Conservation (phyloP, 2,113 vertebrate species). For the Urocolius indicus region DNA sequence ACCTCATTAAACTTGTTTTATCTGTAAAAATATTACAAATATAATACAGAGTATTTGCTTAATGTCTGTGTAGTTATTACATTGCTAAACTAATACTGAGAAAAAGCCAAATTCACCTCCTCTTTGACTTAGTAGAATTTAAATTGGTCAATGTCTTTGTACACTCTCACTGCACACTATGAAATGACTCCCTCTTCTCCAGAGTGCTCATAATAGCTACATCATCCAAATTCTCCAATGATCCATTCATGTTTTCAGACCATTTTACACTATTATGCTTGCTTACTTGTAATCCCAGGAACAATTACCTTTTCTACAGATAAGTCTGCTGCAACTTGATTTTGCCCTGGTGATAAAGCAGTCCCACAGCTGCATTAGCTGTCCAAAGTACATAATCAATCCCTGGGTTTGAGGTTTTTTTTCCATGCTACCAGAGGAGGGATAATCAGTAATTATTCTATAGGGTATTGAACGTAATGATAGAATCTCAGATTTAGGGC, state of each 20-base stretch:
- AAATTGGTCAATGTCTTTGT: not conserved
- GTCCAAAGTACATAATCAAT: not conserved
- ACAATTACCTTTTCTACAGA: not conserved
- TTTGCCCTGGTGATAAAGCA: not conserved
- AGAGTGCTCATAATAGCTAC: not conserved
- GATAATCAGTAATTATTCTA: not conserved
- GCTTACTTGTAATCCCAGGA: not conserved
- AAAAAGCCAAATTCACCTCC: not conserved
- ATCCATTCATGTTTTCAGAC: not conserved
- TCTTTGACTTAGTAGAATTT: not conserved
- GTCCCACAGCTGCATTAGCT: not conserved
- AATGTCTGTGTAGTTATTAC: not conserved
- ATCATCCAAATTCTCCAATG: not conserved
- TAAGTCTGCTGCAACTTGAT: not conserved
- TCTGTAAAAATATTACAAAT: not conserved
- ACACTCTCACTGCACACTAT: not conserved
- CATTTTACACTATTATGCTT: not conserved
- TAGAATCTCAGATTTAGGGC: not conserved
- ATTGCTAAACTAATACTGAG: not conserved
- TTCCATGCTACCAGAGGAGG: not conserved
- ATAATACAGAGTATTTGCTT: not conserved
- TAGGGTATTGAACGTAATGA: not conserved
- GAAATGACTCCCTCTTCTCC: not conserved
- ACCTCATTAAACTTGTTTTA: not conserved
- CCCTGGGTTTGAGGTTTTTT: not conserved